These are phyloP conservation scores for Phodopus roborovskii DNA, from an alignment of 2,113 vertebrate genomes.

Conservation along the genomic window DNA sequence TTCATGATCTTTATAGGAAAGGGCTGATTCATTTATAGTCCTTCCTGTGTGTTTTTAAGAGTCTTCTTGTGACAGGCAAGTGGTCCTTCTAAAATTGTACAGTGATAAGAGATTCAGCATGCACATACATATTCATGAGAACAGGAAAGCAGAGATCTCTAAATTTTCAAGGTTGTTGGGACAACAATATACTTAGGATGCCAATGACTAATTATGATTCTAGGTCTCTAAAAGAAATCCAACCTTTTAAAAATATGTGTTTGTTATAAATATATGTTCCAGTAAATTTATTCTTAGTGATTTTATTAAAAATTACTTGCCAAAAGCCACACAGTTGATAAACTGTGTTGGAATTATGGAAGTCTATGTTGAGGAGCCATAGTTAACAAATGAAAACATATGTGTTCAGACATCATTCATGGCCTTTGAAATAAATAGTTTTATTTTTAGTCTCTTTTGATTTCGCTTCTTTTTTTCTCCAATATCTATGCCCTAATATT, in stretches of 20 bases:
- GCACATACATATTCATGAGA: background rate
- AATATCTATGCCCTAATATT: background rate
- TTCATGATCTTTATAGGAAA: background rate
- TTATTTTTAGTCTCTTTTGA: slow-evolving; percentile 1
- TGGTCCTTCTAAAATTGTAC: background rate
- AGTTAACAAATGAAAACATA: background rate
- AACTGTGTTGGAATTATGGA: slow-evolving; percentile 21
- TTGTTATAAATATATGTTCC: background rate
- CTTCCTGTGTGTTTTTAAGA: background rate
- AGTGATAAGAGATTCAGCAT: background rate
- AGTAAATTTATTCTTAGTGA: background rate
- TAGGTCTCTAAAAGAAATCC: background rate
- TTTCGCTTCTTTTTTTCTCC: background rate
- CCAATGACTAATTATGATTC: background rate
- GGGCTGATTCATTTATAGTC: background rate
- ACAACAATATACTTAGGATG: background rate
- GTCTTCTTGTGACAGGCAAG: background rate
- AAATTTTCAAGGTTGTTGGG: background rate
- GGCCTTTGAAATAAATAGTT: background rate
- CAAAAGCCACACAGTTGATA: background rate
- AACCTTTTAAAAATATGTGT: background rate
- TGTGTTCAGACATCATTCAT: background rate
- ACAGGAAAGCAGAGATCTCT: background rate
- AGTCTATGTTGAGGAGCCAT: background rate
- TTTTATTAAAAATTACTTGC: background rate